Base-by-base conservation (phyloP, 2,888 invertebrate genomes). In the Teleogryllus oceanicus region DNA sequence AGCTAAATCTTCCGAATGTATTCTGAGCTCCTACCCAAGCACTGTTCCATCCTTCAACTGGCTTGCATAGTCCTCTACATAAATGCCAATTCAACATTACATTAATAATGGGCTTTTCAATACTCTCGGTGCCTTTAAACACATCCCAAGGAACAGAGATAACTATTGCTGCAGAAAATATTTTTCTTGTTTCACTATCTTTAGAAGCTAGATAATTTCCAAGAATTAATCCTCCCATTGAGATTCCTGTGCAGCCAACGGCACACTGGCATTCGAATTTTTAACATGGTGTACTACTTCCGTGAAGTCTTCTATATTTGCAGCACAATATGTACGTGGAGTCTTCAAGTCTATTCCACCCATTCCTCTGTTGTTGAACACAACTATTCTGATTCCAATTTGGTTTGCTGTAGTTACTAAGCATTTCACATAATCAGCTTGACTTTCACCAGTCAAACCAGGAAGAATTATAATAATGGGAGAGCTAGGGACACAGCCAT, bases 81-180 rank as follows among this genome's bases (percentile, higher is more conserved):
- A 96, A 90, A 88, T 93, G 92, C 83, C 92, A 89, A 84, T 95
- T 95, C 83, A 96, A 89, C 85, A 94, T 88, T 84, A 91, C 89
- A 88, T 96, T 95, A 78, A 94, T 87, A 83, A 90, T 90, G 78
- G 93, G 92, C 84, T 91, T 91, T 86, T 94, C 95, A 85, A 95
- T 92, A 86, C 90, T 92, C 83, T 89, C 91, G 49, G 90, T 89
- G 84, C 91, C 93, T 85, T 91, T 91, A 83, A 91, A 91, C 50
- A 94, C 92, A 88, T 96, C 93, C 91, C 95, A 95, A 51, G 95
- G 94, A 81, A 93, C 92, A 8, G 95, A 95, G 82, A 96, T 92
- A 77, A 92, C 90, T 87, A 96, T 92, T 75, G 92, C 94, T 20
- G 93, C 94, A 82, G 89, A 88, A 80, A 95, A 85, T 82, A 87